A percentile compares a stretch with the other conserved stretches of the same genome.
These are phyloP conservation scores for Loris lydekkerianus DNA, from an alignment of 2,797 vertebrate genomes.

Conservation along the genomic window DNA sequence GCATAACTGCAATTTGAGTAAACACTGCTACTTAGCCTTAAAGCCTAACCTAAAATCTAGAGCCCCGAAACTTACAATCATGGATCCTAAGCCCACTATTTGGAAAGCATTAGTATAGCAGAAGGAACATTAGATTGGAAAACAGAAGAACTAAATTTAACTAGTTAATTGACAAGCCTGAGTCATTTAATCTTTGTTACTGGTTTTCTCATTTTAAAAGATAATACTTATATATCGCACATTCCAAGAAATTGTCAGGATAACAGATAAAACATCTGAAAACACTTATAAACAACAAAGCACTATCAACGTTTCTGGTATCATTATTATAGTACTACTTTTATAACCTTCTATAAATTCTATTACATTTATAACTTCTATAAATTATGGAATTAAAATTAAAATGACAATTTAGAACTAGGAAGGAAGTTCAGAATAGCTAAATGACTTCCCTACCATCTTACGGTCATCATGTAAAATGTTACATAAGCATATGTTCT, in stretches of 20 bases:
- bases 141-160: not conserved
- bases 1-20: not conserved
- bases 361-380: not conserved
- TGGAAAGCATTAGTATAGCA: not conserved
- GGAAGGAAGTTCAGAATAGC: not conserved
- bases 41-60: not conserved
- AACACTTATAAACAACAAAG: not conserved
- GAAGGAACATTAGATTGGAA: not conserved
- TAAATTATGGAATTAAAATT: not conserved
- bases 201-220: slow-evolving; percentile 12
- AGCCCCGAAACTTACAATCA: not conserved
- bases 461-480: not conserved
- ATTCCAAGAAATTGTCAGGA: not conserved
- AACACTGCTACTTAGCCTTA: not conserved
- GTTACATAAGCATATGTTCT: not conserved
- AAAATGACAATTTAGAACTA: not conserved
- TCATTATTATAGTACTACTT: not conserved
- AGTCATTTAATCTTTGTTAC: not conserved
- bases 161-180: not conserved
- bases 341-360: too few relatives aligned
- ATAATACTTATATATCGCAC: not conserved
- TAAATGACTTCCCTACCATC: not conserved
- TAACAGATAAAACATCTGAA: not conserved
- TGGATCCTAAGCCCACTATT: not conserved
- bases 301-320: not conserved